These are phyloP conservation scores for Camelus bactrianus DNA, from an alignment of 2,113 vertebrate genomes.

Conservation along the genomic window DNA sequence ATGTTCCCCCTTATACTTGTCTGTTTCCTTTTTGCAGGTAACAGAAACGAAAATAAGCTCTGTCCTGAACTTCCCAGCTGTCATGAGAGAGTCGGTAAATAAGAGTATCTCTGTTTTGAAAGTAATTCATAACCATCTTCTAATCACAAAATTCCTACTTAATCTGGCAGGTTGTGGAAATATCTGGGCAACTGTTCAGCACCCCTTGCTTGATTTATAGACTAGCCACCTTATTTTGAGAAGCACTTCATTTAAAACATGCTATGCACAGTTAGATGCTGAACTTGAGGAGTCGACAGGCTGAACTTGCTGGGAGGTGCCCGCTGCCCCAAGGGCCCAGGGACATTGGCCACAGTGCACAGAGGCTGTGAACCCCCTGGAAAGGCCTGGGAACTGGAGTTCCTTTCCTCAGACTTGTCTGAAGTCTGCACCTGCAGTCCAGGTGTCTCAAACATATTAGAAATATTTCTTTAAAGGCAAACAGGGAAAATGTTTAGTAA, in stretches of 20 bases:
- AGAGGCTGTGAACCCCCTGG: neutral
- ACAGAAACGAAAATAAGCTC: slow-evolving; percentile 83
- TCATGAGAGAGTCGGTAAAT: slow-evolving; percentile 81
- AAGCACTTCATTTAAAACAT: neutral
- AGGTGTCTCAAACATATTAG: neutral
- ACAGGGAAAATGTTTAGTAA: neutral
- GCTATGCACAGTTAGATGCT: too few species aligned
- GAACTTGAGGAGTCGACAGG: neutral
- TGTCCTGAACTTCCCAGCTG: slow-evolving; percentile 88
- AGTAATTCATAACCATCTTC: neutral
- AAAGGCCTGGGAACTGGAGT: neutral
- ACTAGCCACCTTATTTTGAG: neutral
- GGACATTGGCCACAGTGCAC: neutral
- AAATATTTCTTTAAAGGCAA: neutral
- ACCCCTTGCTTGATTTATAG: neutral
- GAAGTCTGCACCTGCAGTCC: neutral
- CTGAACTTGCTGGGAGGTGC: neutral
- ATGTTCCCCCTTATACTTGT: neutral
- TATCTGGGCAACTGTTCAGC: neutral
- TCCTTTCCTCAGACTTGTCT: neutral
- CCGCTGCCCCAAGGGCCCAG: too few species aligned
- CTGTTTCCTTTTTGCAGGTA: slow-evolving; percentile 74
- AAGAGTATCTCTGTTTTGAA: neutral
- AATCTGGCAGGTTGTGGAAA: neutral
- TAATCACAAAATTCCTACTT: neutral